A percentile compares a stretch with the other conserved stretches of the same genome.
Evolutionary conservation across 2,113 vertebrate species (phyloP).

Genomic region (Hyaena hyaena): DNA sequence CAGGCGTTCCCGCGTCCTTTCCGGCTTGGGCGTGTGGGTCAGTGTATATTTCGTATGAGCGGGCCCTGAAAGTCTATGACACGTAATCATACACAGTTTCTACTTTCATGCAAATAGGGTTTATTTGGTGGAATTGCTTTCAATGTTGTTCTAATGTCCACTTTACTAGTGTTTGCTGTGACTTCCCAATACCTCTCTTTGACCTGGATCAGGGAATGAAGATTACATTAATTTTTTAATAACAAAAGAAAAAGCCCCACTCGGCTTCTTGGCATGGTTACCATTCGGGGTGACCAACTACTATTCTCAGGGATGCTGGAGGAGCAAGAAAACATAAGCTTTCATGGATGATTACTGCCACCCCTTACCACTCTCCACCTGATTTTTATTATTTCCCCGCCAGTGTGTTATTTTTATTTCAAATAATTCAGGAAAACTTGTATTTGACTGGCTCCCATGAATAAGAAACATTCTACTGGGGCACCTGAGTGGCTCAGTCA

Average conservation of each 20-base stretch:
- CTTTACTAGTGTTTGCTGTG: not conserved
- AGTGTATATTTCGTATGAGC: not conserved
- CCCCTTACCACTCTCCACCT: accelerated
- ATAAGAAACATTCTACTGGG: not conserved
- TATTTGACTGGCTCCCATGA: not conserved
- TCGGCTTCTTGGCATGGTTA: not conserved
- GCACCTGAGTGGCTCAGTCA: no score
- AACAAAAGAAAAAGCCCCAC: not conserved
- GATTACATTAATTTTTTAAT: not conserved
- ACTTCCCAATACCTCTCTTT: not conserved
- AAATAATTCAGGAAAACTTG: not conserved
- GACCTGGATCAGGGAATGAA: not conserved
- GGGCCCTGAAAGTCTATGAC: not conserved
- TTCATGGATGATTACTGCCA: not conserved
- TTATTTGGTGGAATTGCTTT: not conserved
- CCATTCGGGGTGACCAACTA: not conserved
- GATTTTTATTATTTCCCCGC: not conserved
- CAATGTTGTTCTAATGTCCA: not conserved
- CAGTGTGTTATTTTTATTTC: not conserved
- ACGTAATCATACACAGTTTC: not conserved
- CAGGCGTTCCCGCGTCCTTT: not conserved
- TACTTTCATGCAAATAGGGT: not conserved
- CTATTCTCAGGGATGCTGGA: not conserved
- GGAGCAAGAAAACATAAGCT: no score
- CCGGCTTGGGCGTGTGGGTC: not conserved